Conservation (phyloP, 30 jellyfish, hydroid and myxozoan genomes). For the Turritopsis rubra region DNA sequence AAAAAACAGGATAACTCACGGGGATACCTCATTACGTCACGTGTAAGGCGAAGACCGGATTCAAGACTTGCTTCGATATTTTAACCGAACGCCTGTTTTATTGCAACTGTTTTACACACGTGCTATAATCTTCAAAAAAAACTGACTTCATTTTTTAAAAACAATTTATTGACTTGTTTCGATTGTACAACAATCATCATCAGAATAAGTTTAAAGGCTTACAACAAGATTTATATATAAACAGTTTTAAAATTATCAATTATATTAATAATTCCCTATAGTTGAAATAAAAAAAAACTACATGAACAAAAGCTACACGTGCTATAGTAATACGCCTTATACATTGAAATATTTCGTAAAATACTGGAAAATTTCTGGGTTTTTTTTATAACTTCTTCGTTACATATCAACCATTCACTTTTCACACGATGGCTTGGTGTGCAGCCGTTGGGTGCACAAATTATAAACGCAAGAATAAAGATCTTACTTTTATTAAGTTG, state of each 20-base stretch:
- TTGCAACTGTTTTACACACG: neutral
- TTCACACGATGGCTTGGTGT: neutral
- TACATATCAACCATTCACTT: neutral
- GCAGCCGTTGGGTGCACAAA: neutral
- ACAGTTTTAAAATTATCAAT: too few species aligned
- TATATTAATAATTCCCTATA: too few species aligned
- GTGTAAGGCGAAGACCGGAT: neutral
- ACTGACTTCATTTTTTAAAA: too few species aligned
- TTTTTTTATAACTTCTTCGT: neutral
- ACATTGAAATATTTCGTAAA: neutral
- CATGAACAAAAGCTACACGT: too few species aligned
- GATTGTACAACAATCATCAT: too few species aligned
- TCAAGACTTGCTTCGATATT: neutral
- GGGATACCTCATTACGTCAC: neutral
- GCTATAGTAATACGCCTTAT: neutral
- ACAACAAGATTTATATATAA: too few species aligned
- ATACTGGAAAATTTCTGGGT: neutral
- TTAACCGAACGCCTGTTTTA: neutral
- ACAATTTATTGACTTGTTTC: too few species aligned
- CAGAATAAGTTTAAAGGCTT: too few species aligned
- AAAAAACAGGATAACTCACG: neutral
- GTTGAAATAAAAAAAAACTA: too few species aligned
- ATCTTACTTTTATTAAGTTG: neutral
- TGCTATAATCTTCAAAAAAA: too few species aligned
- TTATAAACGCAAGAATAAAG: neutral